Base-by-base conservation (phyloP, 2,113 vertebrate genomes). In the Patagioenas fasciata region DNA sequence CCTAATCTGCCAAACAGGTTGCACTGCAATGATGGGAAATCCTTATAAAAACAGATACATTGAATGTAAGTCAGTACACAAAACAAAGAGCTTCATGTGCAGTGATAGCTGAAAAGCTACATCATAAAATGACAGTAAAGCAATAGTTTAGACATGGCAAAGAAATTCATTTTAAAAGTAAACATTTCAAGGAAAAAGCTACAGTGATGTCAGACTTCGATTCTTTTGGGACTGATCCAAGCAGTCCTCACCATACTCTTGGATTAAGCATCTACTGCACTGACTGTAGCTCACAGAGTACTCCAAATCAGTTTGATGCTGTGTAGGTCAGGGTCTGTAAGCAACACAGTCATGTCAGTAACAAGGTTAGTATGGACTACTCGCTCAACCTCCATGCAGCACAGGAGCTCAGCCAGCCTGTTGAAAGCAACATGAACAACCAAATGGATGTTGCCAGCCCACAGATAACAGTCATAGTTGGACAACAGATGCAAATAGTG, bases 171-270 rank as follows among this genome's bases (percentile, higher is more conserved):
- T 81, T 94, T 81, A 42, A 50, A 95, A 78, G 15, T 31, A 81
- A 85, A 19, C 64, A 86, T 81, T 92, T 92, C 23, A 84, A 78
- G 69, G 56, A 74, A 85, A 91, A 93, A 84, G 38, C 69, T 86
- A 47, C 65, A 11, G 28, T 65, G 44, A 58, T 75, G 15, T 60
- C 69, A 84, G 13, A 83, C 75, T 78, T 80, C 12, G 60, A 82
- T 65, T 89, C 54, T 38, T 91, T 56, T 50, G 32, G 50, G 18
- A 67, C 13, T 47, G 65, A 88, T 85, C 42, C 88, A 93, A 89
- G 15, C 20, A 81, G 48, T 60, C 94, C 38, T 88, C 53, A 75
- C 53, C 15, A 6, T 19, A 74, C 53, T 38, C 71, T 80, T 78
- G 60, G 67, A 78, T 73, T 42, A 88, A 93, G 23, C 62, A 21